A percentile compares a stretch with the other conserved stretches of the same genome.
These are phyloP conservation scores for Stylophora pistillata DNA, from an alignment of 64 coral and sea anemone genomes.

Conservation along the genomic window DNA sequence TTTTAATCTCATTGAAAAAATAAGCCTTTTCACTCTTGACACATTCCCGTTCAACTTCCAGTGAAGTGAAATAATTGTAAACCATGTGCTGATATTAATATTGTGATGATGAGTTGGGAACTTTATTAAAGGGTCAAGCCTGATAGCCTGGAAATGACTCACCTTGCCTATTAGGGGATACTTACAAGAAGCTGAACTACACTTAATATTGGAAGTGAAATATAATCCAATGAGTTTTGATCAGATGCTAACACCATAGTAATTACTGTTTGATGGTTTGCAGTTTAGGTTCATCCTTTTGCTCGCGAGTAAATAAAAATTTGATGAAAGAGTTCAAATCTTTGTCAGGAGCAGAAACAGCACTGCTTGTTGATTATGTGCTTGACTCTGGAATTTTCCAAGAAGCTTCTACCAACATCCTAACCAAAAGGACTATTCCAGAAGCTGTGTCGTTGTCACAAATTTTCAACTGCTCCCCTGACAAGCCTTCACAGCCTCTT, in stretches of 20 bases:
- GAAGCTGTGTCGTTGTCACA: conserved; percentile 24
- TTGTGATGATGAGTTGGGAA: too few relatives aligned
- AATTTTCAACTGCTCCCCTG: conserved; percentile 26
- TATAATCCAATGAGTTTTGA: neutral
- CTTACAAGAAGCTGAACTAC: neutral
- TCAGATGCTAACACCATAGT: conserved; percentile 2
- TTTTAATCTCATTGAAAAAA: neutral
- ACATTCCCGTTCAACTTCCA: neutral
- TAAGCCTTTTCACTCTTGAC: neutral
- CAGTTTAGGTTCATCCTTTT: conserved; percentile 42
- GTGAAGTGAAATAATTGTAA: neutral
- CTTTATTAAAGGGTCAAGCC: neutral
- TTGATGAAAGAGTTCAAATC: conserved; percentile 32
- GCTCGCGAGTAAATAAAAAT: conserved; percentile 38
- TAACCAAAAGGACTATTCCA: neutral
- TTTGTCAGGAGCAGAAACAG: conserved; percentile 41
- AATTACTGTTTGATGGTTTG: neutral
- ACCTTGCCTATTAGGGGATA: neutral
- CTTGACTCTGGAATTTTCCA: neutral
- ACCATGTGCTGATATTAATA: conserved; percentile 17
- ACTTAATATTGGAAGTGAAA: neutral
- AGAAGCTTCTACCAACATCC: neutral
- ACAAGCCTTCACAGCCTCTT: neutral
- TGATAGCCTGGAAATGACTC: conserved; percentile 14
- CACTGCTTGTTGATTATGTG: conserved; percentile 51